Percentiles rank a stretch among this genome's conserved stretches.
These are phyloP conservation scores for Gadus chalcogrammus DNA, from an alignment of 2,113 vertebrate genomes.

Conservation along the genomic window DNA sequence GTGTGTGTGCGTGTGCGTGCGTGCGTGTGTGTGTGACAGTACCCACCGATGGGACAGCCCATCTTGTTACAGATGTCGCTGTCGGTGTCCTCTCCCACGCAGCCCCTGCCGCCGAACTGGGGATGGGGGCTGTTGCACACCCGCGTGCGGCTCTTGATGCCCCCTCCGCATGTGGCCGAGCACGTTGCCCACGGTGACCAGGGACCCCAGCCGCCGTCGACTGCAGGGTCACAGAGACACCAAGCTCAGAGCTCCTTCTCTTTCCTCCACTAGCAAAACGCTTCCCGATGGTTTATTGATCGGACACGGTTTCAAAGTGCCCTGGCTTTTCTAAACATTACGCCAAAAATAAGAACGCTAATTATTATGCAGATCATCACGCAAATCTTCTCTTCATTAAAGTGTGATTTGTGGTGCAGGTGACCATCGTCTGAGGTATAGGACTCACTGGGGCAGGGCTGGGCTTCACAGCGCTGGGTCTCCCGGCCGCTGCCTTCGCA, in stretches of 20 bases:
- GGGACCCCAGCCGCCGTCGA: constrained; percentile 92
- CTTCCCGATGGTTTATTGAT: background rate
- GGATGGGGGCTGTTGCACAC: constrained; percentile 90
- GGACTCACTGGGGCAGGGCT: constrained; percentile 84
- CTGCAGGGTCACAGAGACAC: constrained; percentile 55
- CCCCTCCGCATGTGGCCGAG: constrained; percentile 87
- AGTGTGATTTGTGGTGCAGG: too few relatives aligned
- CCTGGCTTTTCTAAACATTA: too few relatives aligned
- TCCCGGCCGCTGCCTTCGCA: constrained; percentile 89
- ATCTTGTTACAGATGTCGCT: constrained; percentile 84
- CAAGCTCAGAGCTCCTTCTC: too few relatives aligned
- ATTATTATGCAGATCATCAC: too few relatives aligned
- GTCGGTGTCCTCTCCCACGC: constrained; percentile 78
- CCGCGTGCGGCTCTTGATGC: constrained; percentile 79
- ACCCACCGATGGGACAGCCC: constrained; percentile 86
- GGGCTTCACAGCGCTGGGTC: constrained; percentile 84
- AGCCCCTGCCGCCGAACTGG: constrained; percentile 82
- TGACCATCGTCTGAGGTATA: too few relatives aligned
- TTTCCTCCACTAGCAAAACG: too few relatives aligned
- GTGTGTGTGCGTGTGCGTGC: too few relatives aligned
- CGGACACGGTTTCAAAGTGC: too few relatives aligned
- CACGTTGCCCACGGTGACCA: constrained; percentile 97
- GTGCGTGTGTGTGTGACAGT: too few relatives aligned
- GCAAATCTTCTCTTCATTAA: too few relatives aligned
- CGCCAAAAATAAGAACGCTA: too few relatives aligned